phyloP scores from a whole-genome alignment of 1,140 invertebrate genomes.

The Hypothenemus hampei region DNA sequence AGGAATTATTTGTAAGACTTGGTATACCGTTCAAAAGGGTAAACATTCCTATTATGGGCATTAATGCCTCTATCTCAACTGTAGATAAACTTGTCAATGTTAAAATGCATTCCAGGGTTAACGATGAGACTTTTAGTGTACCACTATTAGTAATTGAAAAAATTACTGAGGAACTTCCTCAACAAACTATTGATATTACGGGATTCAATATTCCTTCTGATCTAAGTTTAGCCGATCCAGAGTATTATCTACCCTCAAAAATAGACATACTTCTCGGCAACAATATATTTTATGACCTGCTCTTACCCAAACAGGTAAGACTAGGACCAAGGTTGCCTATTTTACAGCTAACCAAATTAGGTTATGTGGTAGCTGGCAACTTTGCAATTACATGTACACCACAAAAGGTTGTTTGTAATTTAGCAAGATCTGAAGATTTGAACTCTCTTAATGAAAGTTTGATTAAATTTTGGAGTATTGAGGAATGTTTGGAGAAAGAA shows the following conservation, averaged over 20 bases:
- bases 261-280: constrained; percentile 20
- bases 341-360: constrained; percentile 17
- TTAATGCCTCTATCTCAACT: neutral
- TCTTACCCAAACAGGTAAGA: constrained; percentile 14
- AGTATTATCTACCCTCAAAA: neutral
- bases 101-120: neutral
- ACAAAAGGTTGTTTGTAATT: neutral
- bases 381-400: neutral
- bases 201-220: constrained; percentile 3
- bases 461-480: constrained; percentile 9
- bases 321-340: constrained; percentile 12
- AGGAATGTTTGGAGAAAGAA: constrained; percentile 3
- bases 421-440: neutral
- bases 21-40: neutral
- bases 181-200: neutral
- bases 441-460: neutral
- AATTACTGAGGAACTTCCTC: constrained; percentile 5
- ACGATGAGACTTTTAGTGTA: neutral
- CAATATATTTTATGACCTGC: constrained; percentile 18
- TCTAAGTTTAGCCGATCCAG: neutral
- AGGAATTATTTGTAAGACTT: neutral
- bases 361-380: constrained; percentile 15
- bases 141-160: constrained; percentile 3
- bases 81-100: neutral
- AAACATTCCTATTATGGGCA: constrained; percentile 7